Evolutionary conservation across 1,140 invertebrate species (phyloP), one percentile per base, ranked within the genome.

Genomic region (Pogonomyrmex californicus): DNA sequence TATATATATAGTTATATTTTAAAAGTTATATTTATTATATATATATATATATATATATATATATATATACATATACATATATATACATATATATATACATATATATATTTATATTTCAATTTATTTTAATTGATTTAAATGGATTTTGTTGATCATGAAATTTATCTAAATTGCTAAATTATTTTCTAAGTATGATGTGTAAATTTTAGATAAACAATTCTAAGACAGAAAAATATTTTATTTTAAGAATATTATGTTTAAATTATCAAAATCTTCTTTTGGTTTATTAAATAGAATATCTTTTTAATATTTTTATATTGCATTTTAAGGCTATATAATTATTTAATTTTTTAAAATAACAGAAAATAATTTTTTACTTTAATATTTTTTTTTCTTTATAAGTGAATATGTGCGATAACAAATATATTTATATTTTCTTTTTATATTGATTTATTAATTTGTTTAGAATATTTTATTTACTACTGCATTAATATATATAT

Each of bases 391-490:
- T 41, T 38, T 44, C 41, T n/a, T 66, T n/a, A 44, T 14, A 4
- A 4, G 7, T 30, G 12, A 0, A 2, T 10, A 10, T 30, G n/a
- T 47, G 4, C 9, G 47, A 10, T 4, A 68, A 68, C 41, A 65
- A 7, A n/a, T 14, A 23, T 47, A 47, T n/a, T n/a, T 68, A 17
- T 30, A 47, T 30, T 38, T 23, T 2, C 17, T 68, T 68, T 6
- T 66, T 12, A 41, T 41, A 66, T 44, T 36, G n/a, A 41, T 68
- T 68, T 30, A 68, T 12, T 68, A 17, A n/a, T n/a, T 68, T 33
- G 47, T 47, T 47, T 12, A 68, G 6, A 66, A 12, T 49, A 30
- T 9, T 44, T 0, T 1, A 0, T 44, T 47, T 68, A 47, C 23
- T 49, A 17, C 7, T 33, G 1, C 14, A 30, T 49, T 47, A 68